Evolutionary conservation across 2,797 vertebrate species (phyloP).

Genomic region (Garrulus glandarius): DNA sequence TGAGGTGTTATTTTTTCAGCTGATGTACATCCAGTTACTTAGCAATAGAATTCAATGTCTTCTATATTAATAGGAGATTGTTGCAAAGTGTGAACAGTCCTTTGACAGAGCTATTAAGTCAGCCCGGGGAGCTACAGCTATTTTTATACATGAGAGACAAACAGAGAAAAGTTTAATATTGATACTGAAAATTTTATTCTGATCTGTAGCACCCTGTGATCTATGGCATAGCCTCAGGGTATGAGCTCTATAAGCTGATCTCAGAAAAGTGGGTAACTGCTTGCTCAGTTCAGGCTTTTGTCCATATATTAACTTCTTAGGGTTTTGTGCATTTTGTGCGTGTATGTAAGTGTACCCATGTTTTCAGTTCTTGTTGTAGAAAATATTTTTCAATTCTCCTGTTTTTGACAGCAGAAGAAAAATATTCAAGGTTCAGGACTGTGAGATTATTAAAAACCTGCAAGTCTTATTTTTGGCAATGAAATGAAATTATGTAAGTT

Average conservation of each 20-base stretch:
- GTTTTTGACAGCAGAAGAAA: not conserved
- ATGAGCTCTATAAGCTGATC: not conserved
- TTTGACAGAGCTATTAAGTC: conserved; percentile 49
- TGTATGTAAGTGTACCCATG: not conserved
- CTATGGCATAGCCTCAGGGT: not conserved
- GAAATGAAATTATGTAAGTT: not conserved
- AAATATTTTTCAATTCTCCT: not conserved
- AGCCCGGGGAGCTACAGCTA: conserved; percentile 15
- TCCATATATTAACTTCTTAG: not conserved
- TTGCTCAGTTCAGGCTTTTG: not conserved
- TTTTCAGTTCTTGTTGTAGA: not conserved
- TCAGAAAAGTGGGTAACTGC: not conserved
- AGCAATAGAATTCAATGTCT: conserved; percentile 31
- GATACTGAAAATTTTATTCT: conserved; percentile 14
- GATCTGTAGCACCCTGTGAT: not conserved
- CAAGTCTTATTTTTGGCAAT: not conserved
- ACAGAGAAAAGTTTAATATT: conserved; percentile 24
- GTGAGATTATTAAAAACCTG: not conserved
- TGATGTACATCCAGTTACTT: conserved; percentile 41
- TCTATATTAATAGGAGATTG: not conserved
- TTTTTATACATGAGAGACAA: conserved; percentile 27
- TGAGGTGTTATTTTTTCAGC: not conserved
- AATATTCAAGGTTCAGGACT: not conserved
- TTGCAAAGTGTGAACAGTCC: not conserved
- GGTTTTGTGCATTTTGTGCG: not conserved